These are phyloP conservation scores for Aphyosemion australe DNA, from an alignment of 2,113 vertebrate genomes.

Conservation along the genomic window DNA sequence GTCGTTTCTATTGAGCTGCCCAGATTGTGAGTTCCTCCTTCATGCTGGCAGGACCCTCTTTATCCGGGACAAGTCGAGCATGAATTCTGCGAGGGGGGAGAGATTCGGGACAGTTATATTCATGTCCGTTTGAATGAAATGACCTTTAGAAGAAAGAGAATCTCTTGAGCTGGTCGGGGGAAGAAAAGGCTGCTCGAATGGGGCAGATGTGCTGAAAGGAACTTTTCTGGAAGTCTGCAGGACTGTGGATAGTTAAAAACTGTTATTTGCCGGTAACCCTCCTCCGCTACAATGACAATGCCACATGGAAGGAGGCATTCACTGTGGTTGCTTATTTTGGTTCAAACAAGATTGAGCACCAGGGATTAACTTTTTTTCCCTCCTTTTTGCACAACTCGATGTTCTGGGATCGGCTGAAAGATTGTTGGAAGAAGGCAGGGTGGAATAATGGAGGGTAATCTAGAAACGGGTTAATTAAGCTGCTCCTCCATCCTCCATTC, in stretches of 20 bases:
- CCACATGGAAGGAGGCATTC: conserved; percentile 54
- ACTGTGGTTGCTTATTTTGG: conserved; percentile 57
- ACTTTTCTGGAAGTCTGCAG: conserved; percentile 71
- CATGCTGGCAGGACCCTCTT: conserved; percentile 81
- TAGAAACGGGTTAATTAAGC: conserved; percentile 70
- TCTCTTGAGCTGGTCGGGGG: conserved; percentile 93
- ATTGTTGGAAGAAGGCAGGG: conserved; percentile 39
- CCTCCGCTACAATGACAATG: conserved; percentile 58
- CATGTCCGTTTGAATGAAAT: conserved; percentile 97
- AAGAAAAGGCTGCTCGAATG: conserved; percentile 90
- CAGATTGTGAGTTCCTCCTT: conserved; percentile 92
- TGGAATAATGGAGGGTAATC: conserved; percentile 54
- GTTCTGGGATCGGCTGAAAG: conserved; percentile 45
- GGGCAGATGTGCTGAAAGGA: conserved; percentile 82
- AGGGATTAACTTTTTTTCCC: conserved; percentile 46
- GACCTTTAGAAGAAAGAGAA: conserved; percentile 96
- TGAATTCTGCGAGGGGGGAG: conserved; percentile 92
- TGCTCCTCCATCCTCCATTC: conserved; percentile 63
- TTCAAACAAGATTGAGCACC: conserved; percentile 55
- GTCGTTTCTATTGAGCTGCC: conserved; percentile 93
- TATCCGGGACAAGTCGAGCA: conserved; percentile 98
- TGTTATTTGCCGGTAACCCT: conserved; percentile 63
- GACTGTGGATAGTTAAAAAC: conserved; percentile 59
- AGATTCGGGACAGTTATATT: conserved; percentile 99
- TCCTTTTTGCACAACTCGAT: conserved; percentile 40